phyloP scores from a whole-genome alignment of 2,113 vertebrate species.

The Anolis carolinensis region DNA sequence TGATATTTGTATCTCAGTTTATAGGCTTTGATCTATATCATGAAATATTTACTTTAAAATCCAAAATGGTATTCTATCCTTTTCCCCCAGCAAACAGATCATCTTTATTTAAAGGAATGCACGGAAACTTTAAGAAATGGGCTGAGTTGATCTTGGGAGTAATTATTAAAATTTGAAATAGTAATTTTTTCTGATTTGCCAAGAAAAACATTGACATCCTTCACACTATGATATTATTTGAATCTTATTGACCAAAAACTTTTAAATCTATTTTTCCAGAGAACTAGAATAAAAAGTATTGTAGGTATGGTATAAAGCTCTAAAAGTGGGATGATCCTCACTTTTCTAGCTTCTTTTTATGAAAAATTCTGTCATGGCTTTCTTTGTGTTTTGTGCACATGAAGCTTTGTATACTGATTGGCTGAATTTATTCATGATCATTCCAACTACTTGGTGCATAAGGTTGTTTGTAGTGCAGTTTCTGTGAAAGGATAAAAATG shows the following conservation, averaged over 20 bases:
- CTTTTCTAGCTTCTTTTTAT: conserved; percentile 41
- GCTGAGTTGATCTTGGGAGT: neutral
- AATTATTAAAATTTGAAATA: neutral
- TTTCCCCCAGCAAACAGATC: neutral
- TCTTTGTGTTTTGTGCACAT: neutral
- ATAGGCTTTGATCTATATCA: no score
- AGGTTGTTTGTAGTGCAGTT: neutral
- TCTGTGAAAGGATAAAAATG: neutral
- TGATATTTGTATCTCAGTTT: no score
- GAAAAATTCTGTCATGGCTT: conserved; percentile 53
- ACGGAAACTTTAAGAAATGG: neutral
- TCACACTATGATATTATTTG: neutral
- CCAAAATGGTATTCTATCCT: neutral
- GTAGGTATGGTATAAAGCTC: conserved; percentile 35
- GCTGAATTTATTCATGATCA: neutral
- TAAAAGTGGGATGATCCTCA: conserved; percentile 46
- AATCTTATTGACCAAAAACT: neutral
- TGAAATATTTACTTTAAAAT: conserved; percentile 28
- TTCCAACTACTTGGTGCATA: neutral
- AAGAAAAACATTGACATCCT: conserved; percentile 8
- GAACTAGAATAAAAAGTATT: conserved; percentile 22
- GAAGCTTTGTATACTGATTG: neutral
- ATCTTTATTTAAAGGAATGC: neutral
- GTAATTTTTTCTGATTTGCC: neutral
- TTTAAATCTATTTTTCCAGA: conserved; percentile 30